Conservation (phyloP, 2,797 vertebrate genomes). For the Megalops cyprinoides region DNA sequence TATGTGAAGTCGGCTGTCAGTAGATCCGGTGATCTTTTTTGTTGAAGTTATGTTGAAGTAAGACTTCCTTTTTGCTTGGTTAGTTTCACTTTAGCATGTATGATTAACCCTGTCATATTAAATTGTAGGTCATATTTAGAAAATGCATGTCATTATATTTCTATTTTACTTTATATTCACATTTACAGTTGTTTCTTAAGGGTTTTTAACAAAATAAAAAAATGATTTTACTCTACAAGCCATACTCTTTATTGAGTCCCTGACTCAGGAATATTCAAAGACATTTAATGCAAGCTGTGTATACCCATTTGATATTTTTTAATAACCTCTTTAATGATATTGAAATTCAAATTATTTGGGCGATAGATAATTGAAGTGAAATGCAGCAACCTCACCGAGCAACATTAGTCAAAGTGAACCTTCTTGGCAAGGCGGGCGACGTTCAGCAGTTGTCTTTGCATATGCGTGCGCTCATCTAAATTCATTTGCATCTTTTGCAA, state of each 20-base stretch:
- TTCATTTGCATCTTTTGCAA: slow-evolving; percentile 29
- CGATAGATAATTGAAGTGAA: slow-evolving; percentile 22
- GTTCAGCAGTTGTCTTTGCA: slow-evolving; percentile 4
- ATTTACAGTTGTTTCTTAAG: too few species aligned
- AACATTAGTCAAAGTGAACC: slow-evolving; percentile 25
- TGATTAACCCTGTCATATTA: not conserved
- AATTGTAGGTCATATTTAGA: too few species aligned
- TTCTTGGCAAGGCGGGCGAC: slow-evolving; percentile 3
- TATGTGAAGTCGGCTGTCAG: too few species aligned
- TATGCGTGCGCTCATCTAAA: slow-evolving; percentile 4
- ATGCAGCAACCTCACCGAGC: slow-evolving; percentile 12
- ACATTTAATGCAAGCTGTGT: slow-evolving; percentile 23
- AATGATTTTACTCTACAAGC: not conserved
- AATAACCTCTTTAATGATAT: slow-evolving; percentile 33
- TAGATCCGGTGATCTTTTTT: too few species aligned
- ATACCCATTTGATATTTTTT: slow-evolving; percentile 32
- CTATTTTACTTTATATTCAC: too few species aligned
- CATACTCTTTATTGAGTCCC: not conserved
- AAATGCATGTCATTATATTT: too few species aligned
- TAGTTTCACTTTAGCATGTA: not conserved
- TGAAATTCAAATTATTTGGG: slow-evolving; percentile 37
- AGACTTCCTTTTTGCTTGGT: too few species aligned
- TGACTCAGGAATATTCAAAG: slow-evolving; percentile 6
- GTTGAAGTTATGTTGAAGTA: too few species aligned
- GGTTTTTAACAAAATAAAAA: not conserved